Evolutionary conservation across 23 tunicate species (phyloP).

Genomic region (Halocynthia roretzi): DNA sequence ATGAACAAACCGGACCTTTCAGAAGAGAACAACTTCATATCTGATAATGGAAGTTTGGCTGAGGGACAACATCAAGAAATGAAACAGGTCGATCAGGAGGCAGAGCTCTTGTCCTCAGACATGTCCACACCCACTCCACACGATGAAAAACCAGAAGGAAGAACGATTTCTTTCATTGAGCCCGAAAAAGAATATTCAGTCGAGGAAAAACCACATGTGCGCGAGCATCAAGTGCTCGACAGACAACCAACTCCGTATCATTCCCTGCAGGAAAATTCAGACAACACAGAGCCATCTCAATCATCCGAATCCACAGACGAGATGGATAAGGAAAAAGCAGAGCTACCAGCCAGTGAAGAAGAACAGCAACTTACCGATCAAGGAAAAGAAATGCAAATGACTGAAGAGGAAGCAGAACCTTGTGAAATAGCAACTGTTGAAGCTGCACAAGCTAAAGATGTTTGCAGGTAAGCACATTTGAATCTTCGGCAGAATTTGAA

Average conservation of each 20-base stretch:
- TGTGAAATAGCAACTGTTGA: too few relatives aligned
- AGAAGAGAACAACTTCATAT: slow-evolving; percentile 11
- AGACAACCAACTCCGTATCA: neutral
- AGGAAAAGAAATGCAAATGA: too few relatives aligned
- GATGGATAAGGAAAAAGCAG: too few relatives aligned
- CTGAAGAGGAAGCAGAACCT: too few relatives aligned
- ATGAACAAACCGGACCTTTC: slow-evolving; percentile 1
- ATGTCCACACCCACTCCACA: neutral
- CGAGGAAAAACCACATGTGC: neutral
- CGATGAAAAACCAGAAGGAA: neutral
- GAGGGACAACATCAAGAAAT: neutral
- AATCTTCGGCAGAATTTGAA: too few relatives aligned
- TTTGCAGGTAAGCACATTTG: too few relatives aligned
- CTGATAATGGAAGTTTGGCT: slow-evolving; percentile 8
- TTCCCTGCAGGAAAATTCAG: slow-evolving; percentile 1
- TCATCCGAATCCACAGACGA: neutral
- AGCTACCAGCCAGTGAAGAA: too few relatives aligned
- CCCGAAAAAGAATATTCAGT: neutral
- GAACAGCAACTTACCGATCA: too few relatives aligned
- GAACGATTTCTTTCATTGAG: neutral
- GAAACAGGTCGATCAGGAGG: neutral
- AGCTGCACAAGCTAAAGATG: too few relatives aligned
- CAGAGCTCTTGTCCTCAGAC: slow-evolving; percentile 8
- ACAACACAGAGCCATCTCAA: neutral
- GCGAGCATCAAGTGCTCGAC: neutral